These are phyloP conservation scores for Epirrhoe tristata DNA, from an alignment of 2,888 invertebrate genomes.

Conservation along the genomic window DNA sequence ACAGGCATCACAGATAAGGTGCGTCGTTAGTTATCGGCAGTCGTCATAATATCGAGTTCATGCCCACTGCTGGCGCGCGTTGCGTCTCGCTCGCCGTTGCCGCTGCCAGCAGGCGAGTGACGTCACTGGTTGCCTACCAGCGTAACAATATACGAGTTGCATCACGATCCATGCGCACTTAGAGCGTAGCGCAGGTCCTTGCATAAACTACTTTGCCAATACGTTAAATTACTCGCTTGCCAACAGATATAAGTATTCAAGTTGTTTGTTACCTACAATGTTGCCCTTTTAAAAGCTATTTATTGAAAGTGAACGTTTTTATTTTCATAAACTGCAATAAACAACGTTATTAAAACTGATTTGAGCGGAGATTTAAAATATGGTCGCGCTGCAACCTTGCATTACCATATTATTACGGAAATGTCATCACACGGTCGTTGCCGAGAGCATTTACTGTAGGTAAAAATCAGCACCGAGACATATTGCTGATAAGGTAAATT, in stretches of 20 bases:
- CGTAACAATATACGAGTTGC: slow-evolving; percentile 51
- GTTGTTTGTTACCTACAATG: slow-evolving; percentile 9
- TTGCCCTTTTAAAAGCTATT: slow-evolving; percentile 24
- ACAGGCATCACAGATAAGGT: slow-evolving; percentile 51
- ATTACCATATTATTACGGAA: slow-evolving; percentile 44
- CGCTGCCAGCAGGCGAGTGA: slow-evolving; percentile 45
- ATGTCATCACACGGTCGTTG: slow-evolving; percentile 45
- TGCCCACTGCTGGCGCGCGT: slow-evolving; percentile 34
- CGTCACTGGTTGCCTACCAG: slow-evolving; percentile 46
- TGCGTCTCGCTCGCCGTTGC: slow-evolving; percentile 31
- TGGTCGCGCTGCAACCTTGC: slow-evolving; percentile 31
- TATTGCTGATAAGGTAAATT: slow-evolving; percentile 53
- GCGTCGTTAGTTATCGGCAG: slow-evolving; percentile 44
- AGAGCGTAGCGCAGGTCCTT: slow-evolving; percentile 41
- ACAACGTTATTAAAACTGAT: slow-evolving; percentile 35
- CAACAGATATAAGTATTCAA: slow-evolving; percentile 15
- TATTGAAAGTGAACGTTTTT: slow-evolving; percentile 35
- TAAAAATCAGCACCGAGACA: slow-evolving; percentile 47
- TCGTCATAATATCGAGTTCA: slow-evolving; percentile 45
- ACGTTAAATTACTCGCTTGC: slow-evolving; percentile 30
- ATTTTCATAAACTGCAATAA: slow-evolving; percentile 27
- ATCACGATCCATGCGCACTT: slow-evolving; percentile 50
- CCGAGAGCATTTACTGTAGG: slow-evolving; percentile 38
- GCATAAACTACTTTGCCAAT: slow-evolving; percentile 42
- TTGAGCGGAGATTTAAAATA: slow-evolving; percentile 38